These are phyloP conservation scores for Ellobium chinense DNA, from an alignment of 2,888 invertebrate species.

Conservation along the genomic window DNA sequence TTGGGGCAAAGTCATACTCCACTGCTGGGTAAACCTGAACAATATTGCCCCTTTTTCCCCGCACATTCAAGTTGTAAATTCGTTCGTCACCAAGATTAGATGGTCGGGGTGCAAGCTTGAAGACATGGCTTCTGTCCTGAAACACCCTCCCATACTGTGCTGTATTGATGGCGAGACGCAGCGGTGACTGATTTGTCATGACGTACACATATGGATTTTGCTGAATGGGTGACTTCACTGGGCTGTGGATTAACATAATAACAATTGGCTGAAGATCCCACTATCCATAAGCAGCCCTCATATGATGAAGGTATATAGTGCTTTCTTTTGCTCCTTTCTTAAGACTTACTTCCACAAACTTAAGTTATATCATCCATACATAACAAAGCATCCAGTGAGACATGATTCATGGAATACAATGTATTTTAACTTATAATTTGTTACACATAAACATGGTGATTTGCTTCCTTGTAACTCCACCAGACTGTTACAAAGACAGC, in stretches of 20 bases:
- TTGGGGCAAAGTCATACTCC: slow-evolving; percentile 78
- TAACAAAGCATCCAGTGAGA: too few relatives aligned
- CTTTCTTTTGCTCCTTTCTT: too few relatives aligned
- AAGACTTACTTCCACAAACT: too few relatives aligned
- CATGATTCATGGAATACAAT: too few relatives aligned
- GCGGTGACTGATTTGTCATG: slow-evolving; percentile 63
- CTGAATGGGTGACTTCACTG: slow-evolving; percentile 69
- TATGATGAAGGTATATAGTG: neutral
- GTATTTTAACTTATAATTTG: too few relatives aligned
- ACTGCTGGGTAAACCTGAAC: slow-evolving; percentile 78
- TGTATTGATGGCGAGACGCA: slow-evolving; percentile 77
- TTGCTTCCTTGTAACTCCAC: too few relatives aligned
- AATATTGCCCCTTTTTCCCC: slow-evolving; percentile 79
- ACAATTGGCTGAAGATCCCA: neutral
- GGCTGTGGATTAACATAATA: neutral
- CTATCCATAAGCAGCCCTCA: neutral
- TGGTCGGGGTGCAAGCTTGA: slow-evolving; percentile 70
- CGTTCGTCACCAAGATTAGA: slow-evolving; percentile 45
- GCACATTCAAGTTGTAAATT: slow-evolving; percentile 75
- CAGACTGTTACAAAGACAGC: too few relatives aligned
- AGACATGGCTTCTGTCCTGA: slow-evolving; percentile 77
- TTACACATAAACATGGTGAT: too few relatives aligned
- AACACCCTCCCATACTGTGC: slow-evolving; percentile 77
- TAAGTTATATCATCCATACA: too few relatives aligned
- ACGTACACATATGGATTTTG: slow-evolving; percentile 75